Evolutionary conservation across 37 sponge, comb jelly and placozoan species (phyloP).

Genomic region (Lycopodina hypogea): DNA sequence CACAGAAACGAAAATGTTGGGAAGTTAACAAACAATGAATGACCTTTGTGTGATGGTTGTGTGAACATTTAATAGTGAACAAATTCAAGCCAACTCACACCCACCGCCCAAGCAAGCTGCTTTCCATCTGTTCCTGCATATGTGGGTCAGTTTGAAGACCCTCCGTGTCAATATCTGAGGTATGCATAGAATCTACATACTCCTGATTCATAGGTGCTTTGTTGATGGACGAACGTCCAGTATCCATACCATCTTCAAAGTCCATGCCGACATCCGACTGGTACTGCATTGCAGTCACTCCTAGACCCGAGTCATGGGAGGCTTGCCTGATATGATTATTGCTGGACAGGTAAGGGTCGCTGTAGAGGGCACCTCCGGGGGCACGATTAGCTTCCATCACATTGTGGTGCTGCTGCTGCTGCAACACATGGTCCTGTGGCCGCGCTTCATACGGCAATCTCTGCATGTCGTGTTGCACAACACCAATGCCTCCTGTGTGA

Average conservation of each 20-base stretch:
- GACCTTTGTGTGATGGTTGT: neutral
- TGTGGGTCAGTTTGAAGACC: slow-evolving; percentile 5
- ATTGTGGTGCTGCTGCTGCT: slow-evolving; percentile 7
- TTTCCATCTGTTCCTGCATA: slow-evolving; percentile 25
- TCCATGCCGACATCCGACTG: slow-evolving; percentile 50
- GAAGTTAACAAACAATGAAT: neutral
- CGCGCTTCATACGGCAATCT: slow-evolving; percentile 15
- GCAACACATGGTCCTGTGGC: slow-evolving; percentile 27
- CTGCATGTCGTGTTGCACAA: slow-evolving; percentile 22
- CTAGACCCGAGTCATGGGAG: slow-evolving; percentile 65
- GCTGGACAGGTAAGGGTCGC: slow-evolving; percentile 59
- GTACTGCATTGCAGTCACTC: slow-evolving; percentile 42
- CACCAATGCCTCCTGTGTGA: slow-evolving; percentile 4
- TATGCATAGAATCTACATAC: slow-evolving; percentile 10
- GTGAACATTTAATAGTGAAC: neutral
- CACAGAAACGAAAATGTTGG: neutral
- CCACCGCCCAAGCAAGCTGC: slow-evolving; percentile 4
- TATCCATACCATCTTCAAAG: slow-evolving; percentile 19
- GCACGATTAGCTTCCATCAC: slow-evolving; percentile 10
- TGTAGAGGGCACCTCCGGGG: slow-evolving; percentile 43
- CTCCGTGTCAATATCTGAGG: slow-evolving; percentile 14
- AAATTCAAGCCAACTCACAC: neutral
- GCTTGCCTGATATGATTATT: slow-evolving; percentile 49
- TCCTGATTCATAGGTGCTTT: neutral
- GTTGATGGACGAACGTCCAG: neutral